Percentiles rank a stretch among this genome's conserved stretches.
These are phyloP conservation scores for Eilema sororculum DNA, from an alignment of 2,888 invertebrate genomes.

Conservation along the genomic window DNA sequence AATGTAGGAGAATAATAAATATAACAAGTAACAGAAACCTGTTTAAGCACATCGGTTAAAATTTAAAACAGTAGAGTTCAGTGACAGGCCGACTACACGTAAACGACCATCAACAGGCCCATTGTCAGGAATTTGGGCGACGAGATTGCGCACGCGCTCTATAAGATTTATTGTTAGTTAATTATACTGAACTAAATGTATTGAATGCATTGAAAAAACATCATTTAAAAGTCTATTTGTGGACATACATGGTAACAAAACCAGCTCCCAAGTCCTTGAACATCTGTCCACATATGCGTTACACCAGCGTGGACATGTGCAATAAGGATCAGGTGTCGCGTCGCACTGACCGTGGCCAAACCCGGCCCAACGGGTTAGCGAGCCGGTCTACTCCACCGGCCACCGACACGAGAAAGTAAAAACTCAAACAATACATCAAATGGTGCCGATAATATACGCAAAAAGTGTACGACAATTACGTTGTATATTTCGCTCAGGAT, in stretches of 20 bases:
- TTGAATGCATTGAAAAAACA: neutral
- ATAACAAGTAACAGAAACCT: conserved; percentile 46
- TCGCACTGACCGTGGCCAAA: conserved; percentile 81
- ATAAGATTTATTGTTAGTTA: conserved; percentile 45
- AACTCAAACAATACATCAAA: conserved; percentile 60
- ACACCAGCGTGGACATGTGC: conserved; percentile 70
- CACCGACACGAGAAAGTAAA: conserved; percentile 69
- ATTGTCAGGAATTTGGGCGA: conserved; percentile 75
- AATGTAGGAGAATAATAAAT: conserved; percentile 39
- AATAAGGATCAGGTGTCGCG: conserved; percentile 82
- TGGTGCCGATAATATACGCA: conserved; percentile 51
- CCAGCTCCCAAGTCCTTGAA: conserved; percentile 63
- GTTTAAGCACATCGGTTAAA: conserved; percentile 54
- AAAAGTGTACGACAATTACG: conserved; percentile 48
- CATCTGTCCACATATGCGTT: conserved; percentile 69
- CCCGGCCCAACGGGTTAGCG: conserved; percentile 73
- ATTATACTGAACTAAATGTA: neutral
- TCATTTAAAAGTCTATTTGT: neutral
- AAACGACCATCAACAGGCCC: conserved; percentile 65
- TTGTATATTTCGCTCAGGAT: conserved; percentile 46
- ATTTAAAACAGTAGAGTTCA: conserved; percentile 66
- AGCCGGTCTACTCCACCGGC: conserved; percentile 61
- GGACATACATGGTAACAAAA: conserved; percentile 35
- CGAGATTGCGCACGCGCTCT: conserved; percentile 64
- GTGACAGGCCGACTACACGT: conserved; percentile 64